phyloP scores from a whole-genome alignment of 1,140 invertebrate genomes.

The Drosophila chauvacae region DNA sequence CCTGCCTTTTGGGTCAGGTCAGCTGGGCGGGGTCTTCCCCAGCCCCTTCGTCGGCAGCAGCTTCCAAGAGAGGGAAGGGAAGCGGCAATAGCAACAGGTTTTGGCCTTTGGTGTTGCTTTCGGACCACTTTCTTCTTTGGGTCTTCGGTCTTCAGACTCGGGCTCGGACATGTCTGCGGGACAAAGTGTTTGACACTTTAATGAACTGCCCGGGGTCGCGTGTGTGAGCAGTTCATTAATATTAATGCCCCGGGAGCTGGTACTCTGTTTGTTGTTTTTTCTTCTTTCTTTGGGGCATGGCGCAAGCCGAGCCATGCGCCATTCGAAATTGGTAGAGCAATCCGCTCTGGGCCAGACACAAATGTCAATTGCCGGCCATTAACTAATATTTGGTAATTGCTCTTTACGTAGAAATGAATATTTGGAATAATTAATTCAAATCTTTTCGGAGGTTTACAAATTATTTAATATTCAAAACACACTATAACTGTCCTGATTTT shows the following conservation, averaged over 20 bases:
- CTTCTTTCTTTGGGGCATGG: slow-evolving; percentile 7
- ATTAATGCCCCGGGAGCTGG: slow-evolving; percentile 66
- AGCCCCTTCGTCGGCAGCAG: slow-evolving; percentile 9
- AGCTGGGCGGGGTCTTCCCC: slow-evolving; percentile 40
- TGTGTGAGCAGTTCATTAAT: slow-evolving; percentile 76
- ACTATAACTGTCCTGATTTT: too few relatives aligned
- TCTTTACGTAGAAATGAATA: slow-evolving; percentile 35
- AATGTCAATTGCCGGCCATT: slow-evolving; percentile 64
- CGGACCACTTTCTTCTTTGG: slow-evolving; percentile 56
- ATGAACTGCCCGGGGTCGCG: slow-evolving; percentile 76
- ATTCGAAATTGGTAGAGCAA: slow-evolving; percentile 59
- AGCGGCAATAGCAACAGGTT: slow-evolving; percentile 63
- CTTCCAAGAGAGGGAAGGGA: slow-evolving; percentile 5
- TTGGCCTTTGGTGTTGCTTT: slow-evolving; percentile 39
- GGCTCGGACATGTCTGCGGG: slow-evolving; percentile 54
- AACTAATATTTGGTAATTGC: slow-evolving; percentile 74
- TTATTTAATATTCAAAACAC: too few relatives aligned
- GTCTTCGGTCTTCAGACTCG: slow-evolving; percentile 16
- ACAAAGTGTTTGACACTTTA: slow-evolving; percentile 78
- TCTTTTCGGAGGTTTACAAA: too few relatives aligned
- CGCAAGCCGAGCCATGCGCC: slow-evolving; percentile 24
- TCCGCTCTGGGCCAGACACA: slow-evolving; percentile 62
- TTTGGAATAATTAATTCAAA: too few relatives aligned
- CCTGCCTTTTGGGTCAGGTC: slow-evolving; percentile 56
- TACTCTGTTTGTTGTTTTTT: slow-evolving; percentile 26